Conservation (phyloP, 2,113 vertebrate genomes). For the Plestiodon gilberti region DNA sequence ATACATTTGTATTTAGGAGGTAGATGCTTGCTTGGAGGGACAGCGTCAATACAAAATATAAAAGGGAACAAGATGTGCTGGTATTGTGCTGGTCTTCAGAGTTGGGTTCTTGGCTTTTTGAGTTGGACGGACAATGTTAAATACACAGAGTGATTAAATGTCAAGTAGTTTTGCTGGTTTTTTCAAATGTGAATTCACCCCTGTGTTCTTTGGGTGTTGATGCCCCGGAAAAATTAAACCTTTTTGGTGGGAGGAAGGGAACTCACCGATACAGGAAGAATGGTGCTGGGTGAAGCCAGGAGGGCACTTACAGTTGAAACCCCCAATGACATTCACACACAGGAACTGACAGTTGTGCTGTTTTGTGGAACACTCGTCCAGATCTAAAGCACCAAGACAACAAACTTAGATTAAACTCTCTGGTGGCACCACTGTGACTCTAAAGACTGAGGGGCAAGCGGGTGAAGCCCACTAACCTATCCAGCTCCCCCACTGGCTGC, state of each 20-base stretch:
- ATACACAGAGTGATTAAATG: too few species aligned
- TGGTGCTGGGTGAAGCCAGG: slow-evolving; percentile 92
- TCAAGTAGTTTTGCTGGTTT: too few species aligned
- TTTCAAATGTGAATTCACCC: too few species aligned
- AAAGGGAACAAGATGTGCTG: too few species aligned
- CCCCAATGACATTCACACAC: slow-evolving; percentile 89
- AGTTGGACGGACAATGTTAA: too few species aligned
- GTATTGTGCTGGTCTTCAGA: too few species aligned
- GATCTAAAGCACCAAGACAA: slow-evolving; percentile 73
- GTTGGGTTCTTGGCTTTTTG: too few species aligned
- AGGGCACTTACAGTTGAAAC: slow-evolving; percentile 93
- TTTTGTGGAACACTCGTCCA: slow-evolving; percentile 94
- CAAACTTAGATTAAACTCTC: rapidly evolving
- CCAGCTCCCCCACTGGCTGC: too few species aligned
- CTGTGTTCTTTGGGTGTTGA: not conserved
- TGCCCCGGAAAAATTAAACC: not conserved
- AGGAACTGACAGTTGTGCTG: slow-evolving; percentile 97
- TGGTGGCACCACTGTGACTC: too few species aligned
- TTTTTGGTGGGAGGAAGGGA: not conserved
- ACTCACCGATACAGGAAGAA: slow-evolving; percentile 91
- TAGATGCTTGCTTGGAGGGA: too few species aligned
- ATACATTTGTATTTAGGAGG: too few species aligned
- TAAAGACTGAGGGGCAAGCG: not conserved
- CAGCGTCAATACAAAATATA: too few species aligned
- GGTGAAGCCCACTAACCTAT: not conserved